Evolutionary conservation across 1,140 invertebrate genomes (phyloP).

Genomic region (Drosophila repleta): DNA sequence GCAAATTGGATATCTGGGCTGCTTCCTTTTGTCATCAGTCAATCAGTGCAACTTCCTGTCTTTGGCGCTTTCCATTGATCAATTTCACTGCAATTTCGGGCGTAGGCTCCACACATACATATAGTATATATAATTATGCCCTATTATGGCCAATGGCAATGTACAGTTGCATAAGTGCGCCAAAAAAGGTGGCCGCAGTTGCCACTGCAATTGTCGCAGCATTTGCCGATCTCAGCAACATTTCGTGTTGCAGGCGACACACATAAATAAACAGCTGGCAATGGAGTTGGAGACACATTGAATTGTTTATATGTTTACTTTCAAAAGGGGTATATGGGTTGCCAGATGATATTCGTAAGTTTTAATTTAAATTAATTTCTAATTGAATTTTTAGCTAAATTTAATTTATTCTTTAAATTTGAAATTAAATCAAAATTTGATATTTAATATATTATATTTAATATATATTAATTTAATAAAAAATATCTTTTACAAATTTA

Average conservation of each 20-base stretch:
- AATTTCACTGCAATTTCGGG: constrained; percentile 32
- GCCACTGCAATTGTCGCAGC: constrained; percentile 31
- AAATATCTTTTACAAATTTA: too few relatives aligned
- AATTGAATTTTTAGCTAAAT: neutral
- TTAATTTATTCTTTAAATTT: too few relatives aligned
- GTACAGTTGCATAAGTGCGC: constrained; percentile 66
- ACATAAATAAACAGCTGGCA: constrained; percentile 73
- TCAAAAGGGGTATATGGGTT: neutral
- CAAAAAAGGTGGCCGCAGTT: constrained; percentile 58
- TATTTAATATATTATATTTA: too few relatives aligned
- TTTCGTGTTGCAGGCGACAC: constrained; percentile 60
- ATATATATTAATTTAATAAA: too few relatives aligned
- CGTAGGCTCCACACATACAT: constrained; percentile 42
- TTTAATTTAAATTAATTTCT: neutral
- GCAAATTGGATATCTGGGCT: constrained; percentile 24
- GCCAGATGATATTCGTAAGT: neutral
- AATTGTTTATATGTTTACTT: neutral
- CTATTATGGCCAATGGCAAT: constrained; percentile 53
- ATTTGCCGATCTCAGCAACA: constrained; percentile 59
- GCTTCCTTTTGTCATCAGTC: constrained; percentile 26
- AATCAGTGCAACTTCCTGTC: constrained; percentile 46
- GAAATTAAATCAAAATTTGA: too few relatives aligned
- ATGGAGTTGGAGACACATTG: constrained; percentile 50
- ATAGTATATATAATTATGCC: constrained; percentile 53
- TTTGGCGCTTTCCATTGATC: constrained; percentile 19